Evolutionary conservation across 2,888 invertebrate species (phyloP), one percentile per base, ranked within the genome.

Genomic region (Philaethria dido): DNA sequence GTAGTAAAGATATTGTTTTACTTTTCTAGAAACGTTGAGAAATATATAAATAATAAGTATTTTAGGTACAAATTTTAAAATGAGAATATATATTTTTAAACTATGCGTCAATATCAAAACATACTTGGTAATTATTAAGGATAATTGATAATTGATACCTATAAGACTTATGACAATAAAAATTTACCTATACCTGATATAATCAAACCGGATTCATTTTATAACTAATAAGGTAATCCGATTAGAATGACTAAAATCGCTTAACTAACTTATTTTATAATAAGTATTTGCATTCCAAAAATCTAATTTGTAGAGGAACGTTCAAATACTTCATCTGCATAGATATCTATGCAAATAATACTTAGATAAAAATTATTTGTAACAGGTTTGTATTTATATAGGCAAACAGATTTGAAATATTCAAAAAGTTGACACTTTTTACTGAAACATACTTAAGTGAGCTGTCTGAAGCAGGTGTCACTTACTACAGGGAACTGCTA

Each of bases 401-500:
- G 14, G 6, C 14, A 39, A 3, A 55, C 11, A 39, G 13, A 39
- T 39, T 39, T 39, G 11, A 36, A 55, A 55, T 20, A 29, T n/a
- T 25, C 9, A 18, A 14, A 13, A 25, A 59, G 1, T 8, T 29
- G 29, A 18, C 1, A 16, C 11, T 45, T 25, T 14, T 18, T 18
- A 16, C 11, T 57, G 60, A 13, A 60, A 48, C 14, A 9, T 29
- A 45, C 47, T 60, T 59, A 68, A 66, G 60, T 57, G 69, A 64
- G 72, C 77, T 78, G 88, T 88, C 88, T 85, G 77, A 86, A 88
- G 80, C 86, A 88, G 89, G 91, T 91, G 91, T 87, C 85, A 89
- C 76, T 83, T 80, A 78, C 82, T 77, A 75, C 74, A 68, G 74
- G 71, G 76, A 79, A 77, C 82, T 77, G 78, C 83, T 83, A 84